These are phyloP conservation scores for Dione vanillae DNA, from an alignment of 2,888 invertebrate species.

Conservation along the genomic window DNA sequence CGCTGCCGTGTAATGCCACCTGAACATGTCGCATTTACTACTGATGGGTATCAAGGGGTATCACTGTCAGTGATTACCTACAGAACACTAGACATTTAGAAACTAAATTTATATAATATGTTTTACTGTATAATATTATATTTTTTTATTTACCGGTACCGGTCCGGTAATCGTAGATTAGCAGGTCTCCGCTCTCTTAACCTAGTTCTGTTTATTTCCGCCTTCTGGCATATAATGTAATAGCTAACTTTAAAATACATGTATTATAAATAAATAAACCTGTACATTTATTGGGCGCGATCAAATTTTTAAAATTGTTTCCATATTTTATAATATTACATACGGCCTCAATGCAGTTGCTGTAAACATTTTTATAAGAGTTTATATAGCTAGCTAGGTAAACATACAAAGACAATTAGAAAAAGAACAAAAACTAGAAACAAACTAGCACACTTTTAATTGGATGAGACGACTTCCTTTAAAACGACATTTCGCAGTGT, in stretches of 20 bases:
- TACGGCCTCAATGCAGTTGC: background rate
- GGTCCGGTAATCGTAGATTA: too few species aligned
- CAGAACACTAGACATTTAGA: background rate
- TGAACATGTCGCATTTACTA: slow-evolving; percentile 60
- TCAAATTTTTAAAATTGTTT: too few species aligned
- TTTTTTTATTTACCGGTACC: too few species aligned
- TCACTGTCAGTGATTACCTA: slow-evolving; percentile 34
- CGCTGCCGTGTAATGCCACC: slow-evolving; percentile 56
- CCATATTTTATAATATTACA: background rate
- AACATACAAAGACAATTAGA: slow-evolving; percentile 73
- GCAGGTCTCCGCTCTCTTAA: too few species aligned
- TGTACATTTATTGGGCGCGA: too few species aligned
- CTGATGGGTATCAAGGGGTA: slow-evolving; percentile 44
- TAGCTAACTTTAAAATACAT: too few species aligned
- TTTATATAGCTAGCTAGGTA: slow-evolving; percentile 53
- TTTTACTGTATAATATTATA: background rate
- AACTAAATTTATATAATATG: slow-evolving; percentile 8
- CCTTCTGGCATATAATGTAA: too few species aligned
- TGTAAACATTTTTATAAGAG: slow-evolving; percentile 29
- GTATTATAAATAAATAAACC: too few species aligned
- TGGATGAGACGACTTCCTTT: slow-evolving; percentile 81
- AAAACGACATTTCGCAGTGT: slow-evolving; percentile 66
- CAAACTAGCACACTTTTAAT: slow-evolving; percentile 81
- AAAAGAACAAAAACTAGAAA: slow-evolving; percentile 76
- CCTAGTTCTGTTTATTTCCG: too few species aligned